phyloP scores from a whole-genome alignment of 2,113 vertebrate genomes.

The Gnathonemus echidnorhynchus region DNA sequence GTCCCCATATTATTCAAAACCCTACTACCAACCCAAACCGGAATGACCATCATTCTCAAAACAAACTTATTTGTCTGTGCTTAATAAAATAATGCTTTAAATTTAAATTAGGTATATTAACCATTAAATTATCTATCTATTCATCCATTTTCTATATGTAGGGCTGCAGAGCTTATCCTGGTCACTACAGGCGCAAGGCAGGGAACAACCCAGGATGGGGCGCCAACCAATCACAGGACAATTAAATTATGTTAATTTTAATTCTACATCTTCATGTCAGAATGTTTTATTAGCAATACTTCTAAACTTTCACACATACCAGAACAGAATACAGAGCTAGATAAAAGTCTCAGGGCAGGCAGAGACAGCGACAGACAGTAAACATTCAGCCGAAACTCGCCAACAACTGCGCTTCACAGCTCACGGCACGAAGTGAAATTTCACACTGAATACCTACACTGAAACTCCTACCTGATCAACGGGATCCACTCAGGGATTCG shows the following conservation, averaged over 20 bases:
- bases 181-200: not conserved
- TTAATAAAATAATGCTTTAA: not conserved
- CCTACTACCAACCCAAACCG: not conserved
- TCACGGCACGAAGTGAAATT: slow-evolving; percentile 56
- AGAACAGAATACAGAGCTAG: not conserved
- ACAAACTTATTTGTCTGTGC: not conserved
- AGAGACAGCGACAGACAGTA: slow-evolving; percentile 20
- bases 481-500: slow-evolving; percentile 55
- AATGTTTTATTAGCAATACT: not conserved
- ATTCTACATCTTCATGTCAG: not conserved
- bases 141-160: not conserved
- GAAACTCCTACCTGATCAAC: slow-evolving; percentile 60
- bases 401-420: slow-evolving; percentile 66
- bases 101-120: not conserved
- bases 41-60: not conserved
- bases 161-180: not conserved
- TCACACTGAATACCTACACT: slow-evolving; percentile 57
- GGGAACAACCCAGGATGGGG: not conserved
- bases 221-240: not conserved
- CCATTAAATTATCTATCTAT: not conserved
- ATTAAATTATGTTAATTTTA: not conserved
- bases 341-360: not conserved
- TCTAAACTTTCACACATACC: not conserved
- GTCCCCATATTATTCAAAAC: not conserved
- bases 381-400: slow-evolving; percentile 36